Evolutionary conservation across 2,797 vertebrate species (phyloP), one percentile per base, ranked within the genome.

Genomic region (Pelochelys cantorii): DNA sequence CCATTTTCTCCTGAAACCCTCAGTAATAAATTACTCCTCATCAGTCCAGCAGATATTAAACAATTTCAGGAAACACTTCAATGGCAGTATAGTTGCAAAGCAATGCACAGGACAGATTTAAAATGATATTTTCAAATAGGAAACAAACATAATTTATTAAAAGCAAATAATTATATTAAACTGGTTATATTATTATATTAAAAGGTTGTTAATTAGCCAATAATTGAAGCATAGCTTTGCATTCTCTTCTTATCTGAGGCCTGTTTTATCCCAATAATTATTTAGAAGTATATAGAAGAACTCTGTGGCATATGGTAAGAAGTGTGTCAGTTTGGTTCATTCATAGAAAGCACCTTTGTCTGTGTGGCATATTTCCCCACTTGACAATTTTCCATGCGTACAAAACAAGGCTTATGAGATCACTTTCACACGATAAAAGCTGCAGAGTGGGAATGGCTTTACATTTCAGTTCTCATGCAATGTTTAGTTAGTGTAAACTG

Each of bases 381-480:
- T 86, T 88, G 27, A 84, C 87, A 42, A 68, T 60, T 85, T 94
- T 74, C 84, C 89, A 94, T 92, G 78, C 52, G 82, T 91, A 23
- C 29, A 83, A 54, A 88, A 53, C 37, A 87, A 78, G 5, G 0
- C 25, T 94, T 79, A 84, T 77, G 59, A 94, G 93, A 86, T 87
- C 25, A 74, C 60, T 83, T 79, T 81, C 42, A 60, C 0, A 0
- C 71, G 84, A 86, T 60, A 94, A 89, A 78, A 90, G 0, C 57
- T 92, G 80, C n/a, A 0, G 81, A 90, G 68, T 65, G n/a, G 62
- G 71, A 88, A 86, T 90, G 81, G 37, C 37, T 86, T 12, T 83
- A 57, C 7, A 2, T 52, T 60, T 87, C 82, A 71, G 42, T 90
- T 95, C 80, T 87, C 57, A 86, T 37, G 84, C 27, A 68, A 17